Conservation (phyloP, 1,140 invertebrate genomes). For the Anthonomus grandis region DNA sequence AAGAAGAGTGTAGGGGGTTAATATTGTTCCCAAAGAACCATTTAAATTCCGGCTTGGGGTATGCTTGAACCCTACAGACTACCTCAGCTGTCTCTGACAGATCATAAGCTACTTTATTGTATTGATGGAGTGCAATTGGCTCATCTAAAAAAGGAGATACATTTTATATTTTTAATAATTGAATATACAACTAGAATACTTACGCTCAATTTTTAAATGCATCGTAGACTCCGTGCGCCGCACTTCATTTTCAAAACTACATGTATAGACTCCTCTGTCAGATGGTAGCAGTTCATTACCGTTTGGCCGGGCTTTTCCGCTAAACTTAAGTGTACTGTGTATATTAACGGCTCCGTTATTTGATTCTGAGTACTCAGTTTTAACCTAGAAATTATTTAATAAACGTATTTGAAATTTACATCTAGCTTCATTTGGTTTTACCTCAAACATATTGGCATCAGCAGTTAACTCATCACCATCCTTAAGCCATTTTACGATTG, state of each 20-base stretch:
- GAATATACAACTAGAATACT: constrained; percentile 47
- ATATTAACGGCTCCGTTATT: constrained; percentile 75
- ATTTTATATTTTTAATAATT: neutral
- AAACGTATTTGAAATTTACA: neutral
- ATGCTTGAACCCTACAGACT: constrained; percentile 84
- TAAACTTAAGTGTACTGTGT: constrained; percentile 77
- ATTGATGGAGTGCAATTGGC: constrained; percentile 78
- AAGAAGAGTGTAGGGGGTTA: constrained; percentile 67
- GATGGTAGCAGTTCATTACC: constrained; percentile 74
- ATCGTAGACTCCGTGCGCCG: constrained; percentile 81
- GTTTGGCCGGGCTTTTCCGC: constrained; percentile 68
- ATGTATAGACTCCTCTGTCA: constrained; percentile 84
- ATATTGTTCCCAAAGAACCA: constrained; percentile 79
- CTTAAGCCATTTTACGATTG: constrained; percentile 81
- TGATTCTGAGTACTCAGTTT: constrained; percentile 70
- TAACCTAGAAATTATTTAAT: constrained; percentile 47
- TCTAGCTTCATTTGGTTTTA: too few relatives aligned
- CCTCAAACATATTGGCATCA: constrained; percentile 73
- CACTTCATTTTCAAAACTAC: constrained; percentile 86
- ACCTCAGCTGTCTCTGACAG: constrained; percentile 79
- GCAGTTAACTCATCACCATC: constrained; percentile 74
- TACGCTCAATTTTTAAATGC: constrained; percentile 86
- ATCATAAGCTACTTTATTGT: constrained; percentile 87
- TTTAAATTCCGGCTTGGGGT: constrained; percentile 87
- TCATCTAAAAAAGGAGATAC: constrained; percentile 76